Percentiles rank a stretch among this genome's conserved stretches.
Evolutionary conservation across 2,113 vertebrate genomes (phyloP).

Genomic region (Mesembrinibis cayennensis): DNA sequence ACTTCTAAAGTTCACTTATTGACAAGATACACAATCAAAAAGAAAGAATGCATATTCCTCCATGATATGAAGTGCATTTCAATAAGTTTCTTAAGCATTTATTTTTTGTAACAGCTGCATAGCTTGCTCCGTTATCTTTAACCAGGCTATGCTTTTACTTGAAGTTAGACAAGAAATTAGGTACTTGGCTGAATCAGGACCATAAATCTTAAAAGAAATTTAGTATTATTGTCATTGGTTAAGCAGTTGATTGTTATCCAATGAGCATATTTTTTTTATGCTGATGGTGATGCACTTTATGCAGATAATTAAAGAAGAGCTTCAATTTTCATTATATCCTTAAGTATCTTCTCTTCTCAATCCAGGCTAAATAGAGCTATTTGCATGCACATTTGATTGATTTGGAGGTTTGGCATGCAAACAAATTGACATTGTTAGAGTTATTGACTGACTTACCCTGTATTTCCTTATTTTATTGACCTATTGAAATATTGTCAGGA

Average conservation of each 20-base stretch:
- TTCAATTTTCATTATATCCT: constrained; percentile 69
- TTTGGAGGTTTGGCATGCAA: constrained; percentile 60
- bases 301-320: constrained; percentile 71
- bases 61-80: neutral
- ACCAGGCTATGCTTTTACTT: neutral
- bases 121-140: neutral
- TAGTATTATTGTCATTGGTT: constrained; percentile 17
- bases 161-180: neutral
- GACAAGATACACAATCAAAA: neutral
- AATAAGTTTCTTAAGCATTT: neutral
- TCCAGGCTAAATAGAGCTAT: constrained; percentile 68
- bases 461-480: constrained; percentile 59
- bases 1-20: neutral
- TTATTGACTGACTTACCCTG: constrained; percentile 39
- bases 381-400: constrained; percentile 63
- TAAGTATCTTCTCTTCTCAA: constrained; percentile 50
- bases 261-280: constrained; percentile 45
- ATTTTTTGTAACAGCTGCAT: neutral
- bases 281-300: constrained; percentile 54
- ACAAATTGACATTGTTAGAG: constrained; percentile 62
- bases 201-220: constrained; percentile 12
- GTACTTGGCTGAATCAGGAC: neutral
- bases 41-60: neutral
- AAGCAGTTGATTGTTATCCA: constrained; percentile 51
- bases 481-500: constrained; percentile 42